phyloP scores from a whole-genome alignment of 2,113 vertebrate genomes.

The Tupaia tana region DNA sequence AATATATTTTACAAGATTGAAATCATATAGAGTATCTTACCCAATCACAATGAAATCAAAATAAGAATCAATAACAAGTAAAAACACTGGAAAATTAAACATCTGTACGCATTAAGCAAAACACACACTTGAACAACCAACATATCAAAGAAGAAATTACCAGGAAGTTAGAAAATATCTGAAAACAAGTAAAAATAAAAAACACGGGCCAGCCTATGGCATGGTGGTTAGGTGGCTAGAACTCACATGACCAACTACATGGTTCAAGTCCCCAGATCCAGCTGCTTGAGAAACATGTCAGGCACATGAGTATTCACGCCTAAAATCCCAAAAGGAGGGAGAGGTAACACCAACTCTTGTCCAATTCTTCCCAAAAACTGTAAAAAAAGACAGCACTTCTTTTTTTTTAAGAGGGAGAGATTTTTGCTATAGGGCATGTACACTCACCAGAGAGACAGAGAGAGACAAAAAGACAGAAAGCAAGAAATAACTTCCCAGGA shows the following conservation, averaged over 20 bases:
- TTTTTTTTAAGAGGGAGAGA: too few species aligned
- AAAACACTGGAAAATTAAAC: neutral
- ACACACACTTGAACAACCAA: neutral
- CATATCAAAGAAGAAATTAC: neutral
- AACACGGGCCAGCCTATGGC: neutral
- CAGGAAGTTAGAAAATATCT: neutral
- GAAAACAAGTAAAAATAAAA: neutral
- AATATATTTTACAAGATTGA: neutral
- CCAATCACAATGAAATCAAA: neutral
- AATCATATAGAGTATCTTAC: neutral
- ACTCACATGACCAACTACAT: too few species aligned
- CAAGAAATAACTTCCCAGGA: too few species aligned
- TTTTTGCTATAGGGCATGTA: too few species aligned
- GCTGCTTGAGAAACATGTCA: too few species aligned
- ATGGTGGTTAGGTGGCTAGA: too few species aligned
- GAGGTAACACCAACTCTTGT: neutral
- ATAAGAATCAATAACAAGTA: neutral
- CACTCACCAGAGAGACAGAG: too few species aligned
- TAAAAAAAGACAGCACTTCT: neutral
- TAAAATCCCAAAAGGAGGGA: too few species aligned
- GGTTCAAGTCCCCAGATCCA: too few species aligned
- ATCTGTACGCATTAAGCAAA: neutral
- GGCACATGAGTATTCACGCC: too few species aligned
- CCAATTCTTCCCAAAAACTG: neutral
- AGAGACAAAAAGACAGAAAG: too few species aligned